Conservation (phyloP, 2,797 vertebrate species). For the Gambelia wislizenii region DNA sequence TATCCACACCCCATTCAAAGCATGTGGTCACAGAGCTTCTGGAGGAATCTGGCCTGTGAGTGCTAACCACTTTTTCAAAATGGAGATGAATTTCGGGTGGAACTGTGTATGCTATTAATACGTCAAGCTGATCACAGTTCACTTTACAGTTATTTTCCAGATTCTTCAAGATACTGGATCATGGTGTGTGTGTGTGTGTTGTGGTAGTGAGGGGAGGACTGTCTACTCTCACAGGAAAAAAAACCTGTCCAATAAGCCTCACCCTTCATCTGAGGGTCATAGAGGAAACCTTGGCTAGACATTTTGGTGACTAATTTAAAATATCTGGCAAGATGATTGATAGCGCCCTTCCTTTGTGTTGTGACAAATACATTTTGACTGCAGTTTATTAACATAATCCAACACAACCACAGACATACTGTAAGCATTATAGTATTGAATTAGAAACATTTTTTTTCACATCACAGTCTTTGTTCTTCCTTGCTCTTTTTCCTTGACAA, state of each 20-base stretch:
- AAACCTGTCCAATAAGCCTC: slow-evolving; percentile 60
- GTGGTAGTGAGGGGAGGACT: slow-evolving; percentile 20
- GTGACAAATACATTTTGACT: slow-evolving; percentile 90
- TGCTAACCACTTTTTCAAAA: slow-evolving; percentile 58
- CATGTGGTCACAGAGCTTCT: slow-evolving; percentile 42
- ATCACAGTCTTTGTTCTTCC: slow-evolving; percentile 74
- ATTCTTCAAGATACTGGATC: slow-evolving; percentile 72
- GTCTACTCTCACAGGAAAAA: slow-evolving; percentile 70
- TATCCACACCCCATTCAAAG: slow-evolving; percentile 13
- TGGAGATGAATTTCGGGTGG: slow-evolving; percentile 54
- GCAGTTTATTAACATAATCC: slow-evolving; percentile 85
- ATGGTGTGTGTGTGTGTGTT: background rate
- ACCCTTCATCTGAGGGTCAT: slow-evolving; percentile 80
- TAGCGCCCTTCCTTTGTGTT: slow-evolving; percentile 86
- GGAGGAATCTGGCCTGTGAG: slow-evolving; percentile 58
- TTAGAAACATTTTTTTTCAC: slow-evolving; percentile 82
- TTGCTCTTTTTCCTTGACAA: slow-evolving; percentile 71
- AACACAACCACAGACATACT: slow-evolving; percentile 85
- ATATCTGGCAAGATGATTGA: slow-evolving; percentile 85
- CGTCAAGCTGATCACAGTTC: slow-evolving; percentile 65
- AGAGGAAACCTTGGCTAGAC: slow-evolving; percentile 87
- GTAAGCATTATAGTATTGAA: slow-evolving; percentile 83
- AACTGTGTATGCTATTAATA: slow-evolving; percentile 70
- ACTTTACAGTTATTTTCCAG: slow-evolving; percentile 77
- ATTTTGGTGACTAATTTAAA: slow-evolving; percentile 84